Percentiles rank a stretch among this genome's conserved stretches.
These are phyloP conservation scores for Chunga burmeisteri DNA, from an alignment of 2,113 vertebrate genomes.

Conservation along the genomic window DNA sequence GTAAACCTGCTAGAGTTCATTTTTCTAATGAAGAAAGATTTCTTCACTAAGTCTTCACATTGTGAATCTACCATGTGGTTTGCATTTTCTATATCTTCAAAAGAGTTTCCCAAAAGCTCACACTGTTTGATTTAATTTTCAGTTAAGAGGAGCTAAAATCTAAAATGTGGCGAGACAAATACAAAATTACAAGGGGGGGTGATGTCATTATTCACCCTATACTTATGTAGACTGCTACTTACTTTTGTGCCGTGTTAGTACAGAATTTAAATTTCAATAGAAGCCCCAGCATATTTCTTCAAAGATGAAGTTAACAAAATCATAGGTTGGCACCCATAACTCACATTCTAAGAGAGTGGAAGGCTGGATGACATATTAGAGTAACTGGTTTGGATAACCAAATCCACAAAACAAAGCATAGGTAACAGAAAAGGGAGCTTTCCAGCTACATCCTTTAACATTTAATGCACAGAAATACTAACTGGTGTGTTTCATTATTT, in stretches of 20 bases:
- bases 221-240: neutral
- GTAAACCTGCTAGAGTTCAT: neutral
- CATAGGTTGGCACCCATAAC: neutral
- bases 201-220: neutral
- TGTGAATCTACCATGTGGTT: slow-evolving; percentile 5
- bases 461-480: neutral
- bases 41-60: neutral
- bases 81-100: slow-evolving; percentile 17
- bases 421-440: neutral
- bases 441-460: neutral
- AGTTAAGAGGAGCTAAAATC: neutral
- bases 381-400: neutral
- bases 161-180: neutral
- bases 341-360: neutral
- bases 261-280: neutral
- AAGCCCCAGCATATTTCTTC: neutral
- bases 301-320: neutral
- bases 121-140: neutral
- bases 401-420: neutral
- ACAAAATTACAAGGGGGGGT: neutral
- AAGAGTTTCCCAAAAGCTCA: neutral
- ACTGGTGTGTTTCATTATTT: neutral
- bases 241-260: neutral
- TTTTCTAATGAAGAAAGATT: slow-evolving; percentile 32
- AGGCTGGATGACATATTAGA: neutral